A percentile compares a stretch with the other conserved stretches of the same genome.
These are phyloP conservation scores for Pseudoips prasinana DNA, from an alignment of 2,888 invertebrate genomes.

Conservation along the genomic window DNA sequence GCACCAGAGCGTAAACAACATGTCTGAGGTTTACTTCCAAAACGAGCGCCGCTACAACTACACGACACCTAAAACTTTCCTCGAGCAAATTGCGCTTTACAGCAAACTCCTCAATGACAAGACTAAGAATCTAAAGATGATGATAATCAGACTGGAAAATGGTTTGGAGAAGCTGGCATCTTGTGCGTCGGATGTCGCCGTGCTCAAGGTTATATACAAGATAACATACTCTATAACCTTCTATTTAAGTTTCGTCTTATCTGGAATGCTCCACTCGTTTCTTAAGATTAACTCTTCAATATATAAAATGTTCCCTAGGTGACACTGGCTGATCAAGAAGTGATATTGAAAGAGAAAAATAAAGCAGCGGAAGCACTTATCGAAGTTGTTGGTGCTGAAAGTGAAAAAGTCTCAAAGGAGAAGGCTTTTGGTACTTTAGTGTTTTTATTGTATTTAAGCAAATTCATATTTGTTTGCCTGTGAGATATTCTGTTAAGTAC, in stretches of 20 bases:
- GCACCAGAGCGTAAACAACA: slow-evolving; percentile 93
- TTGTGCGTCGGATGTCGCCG: slow-evolving; percentile 93
- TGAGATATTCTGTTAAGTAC: too few species aligned
- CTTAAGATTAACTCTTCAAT: not conserved
- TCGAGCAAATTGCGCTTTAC: slow-evolving; percentile 94
- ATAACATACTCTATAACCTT: too few species aligned
- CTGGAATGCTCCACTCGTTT: not conserved
- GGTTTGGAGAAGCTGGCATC: slow-evolving; percentile 93
- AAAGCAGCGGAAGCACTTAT: slow-evolving; percentile 94
- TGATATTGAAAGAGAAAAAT: slow-evolving; percentile 93
- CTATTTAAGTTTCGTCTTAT: not conserved
- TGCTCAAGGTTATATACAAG: slow-evolving; percentile 84
- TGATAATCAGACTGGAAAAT: slow-evolving; percentile 91
- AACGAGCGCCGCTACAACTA: slow-evolving; percentile 97
- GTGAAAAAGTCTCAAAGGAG: slow-evolving; percentile 94
- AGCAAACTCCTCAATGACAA: slow-evolving; percentile 87
- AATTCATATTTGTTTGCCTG: too few species aligned
- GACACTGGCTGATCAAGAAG: slow-evolving; percentile 86
- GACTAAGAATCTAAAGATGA: slow-evolving; percentile 85
- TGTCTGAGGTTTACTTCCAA: slow-evolving; percentile 89
- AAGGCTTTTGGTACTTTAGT: slow-evolving; percentile 88
- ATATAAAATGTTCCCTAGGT: slow-evolving; percentile 56
- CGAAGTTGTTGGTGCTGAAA: slow-evolving; percentile 92
- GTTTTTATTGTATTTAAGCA: too few species aligned
- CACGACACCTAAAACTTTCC: slow-evolving; percentile 97